Conservation (phyloP, 1,140 invertebrate genomes). For the Ericerus pela region DNA sequence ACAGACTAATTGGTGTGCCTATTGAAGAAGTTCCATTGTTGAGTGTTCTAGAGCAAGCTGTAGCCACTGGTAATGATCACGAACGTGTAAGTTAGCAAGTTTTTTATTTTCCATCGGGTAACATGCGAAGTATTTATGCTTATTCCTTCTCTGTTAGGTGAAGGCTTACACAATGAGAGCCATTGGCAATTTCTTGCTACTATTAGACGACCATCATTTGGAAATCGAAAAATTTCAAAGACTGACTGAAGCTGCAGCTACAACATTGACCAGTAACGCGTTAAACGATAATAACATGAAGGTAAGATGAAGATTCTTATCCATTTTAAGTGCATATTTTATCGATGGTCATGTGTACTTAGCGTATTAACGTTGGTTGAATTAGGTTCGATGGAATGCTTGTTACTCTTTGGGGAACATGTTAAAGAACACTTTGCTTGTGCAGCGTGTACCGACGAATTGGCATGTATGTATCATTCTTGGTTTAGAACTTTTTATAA, state of each 20-base stretch:
- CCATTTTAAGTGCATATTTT: conserved; percentile 10
- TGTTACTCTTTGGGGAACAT: conserved; percentile 70
- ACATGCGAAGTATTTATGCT: not conserved
- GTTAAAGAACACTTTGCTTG: conserved; percentile 47
- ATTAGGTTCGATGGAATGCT: conserved; percentile 69
- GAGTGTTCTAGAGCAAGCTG: conserved; percentile 25
- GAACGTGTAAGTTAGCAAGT: conserved; percentile 24
- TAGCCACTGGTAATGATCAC: conserved; percentile 29
- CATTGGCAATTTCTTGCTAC: conserved; percentile 35
- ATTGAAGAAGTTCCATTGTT: conserved; percentile 33
- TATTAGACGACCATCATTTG: conserved; percentile 28
- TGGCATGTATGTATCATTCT: conserved; percentile 14
- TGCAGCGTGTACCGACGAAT: conserved; percentile 29
- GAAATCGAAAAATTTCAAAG: conserved; percentile 27
- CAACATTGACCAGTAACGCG: conserved; percentile 31
- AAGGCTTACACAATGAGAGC: conserved; percentile 36
- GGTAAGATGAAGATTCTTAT: conserved; percentile 23
- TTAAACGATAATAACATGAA: conserved; percentile 35
- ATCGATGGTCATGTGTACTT: conserved; percentile 13
- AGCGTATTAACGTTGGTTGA: not conserved
- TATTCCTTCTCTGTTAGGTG: conserved; percentile 27
- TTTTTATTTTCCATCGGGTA: not conserved
- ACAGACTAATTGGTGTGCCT: conserved; percentile 27
- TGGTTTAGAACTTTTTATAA: not conserved
- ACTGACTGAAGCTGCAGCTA: conserved; percentile 28